phyloP scores from a whole-genome alignment of 2,797 vertebrate genomes.

The Emydoidea blandingii region DNA sequence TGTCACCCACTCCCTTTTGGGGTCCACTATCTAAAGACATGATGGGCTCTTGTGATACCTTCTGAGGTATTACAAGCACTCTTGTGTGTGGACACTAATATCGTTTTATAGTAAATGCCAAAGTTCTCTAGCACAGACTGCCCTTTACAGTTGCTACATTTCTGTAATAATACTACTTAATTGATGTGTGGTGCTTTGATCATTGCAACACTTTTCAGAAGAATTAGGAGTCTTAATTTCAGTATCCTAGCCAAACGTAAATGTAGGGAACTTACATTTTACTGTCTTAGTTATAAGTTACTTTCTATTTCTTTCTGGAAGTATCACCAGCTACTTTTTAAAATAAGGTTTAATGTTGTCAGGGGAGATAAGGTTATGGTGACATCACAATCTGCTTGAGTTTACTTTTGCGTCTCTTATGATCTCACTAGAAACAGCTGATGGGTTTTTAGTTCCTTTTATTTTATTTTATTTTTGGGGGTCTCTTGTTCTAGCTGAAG shows the following conservation, averaged over 20 bases:
- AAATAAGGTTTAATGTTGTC: not conserved
- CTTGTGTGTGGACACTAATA: not conserved
- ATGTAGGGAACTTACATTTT: not conserved
- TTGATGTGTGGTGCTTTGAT: not conserved
- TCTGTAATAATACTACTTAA: not conserved
- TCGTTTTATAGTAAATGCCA: not conserved
- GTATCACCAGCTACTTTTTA: not conserved
- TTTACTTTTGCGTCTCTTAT: not conserved
- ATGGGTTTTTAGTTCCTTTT: not conserved
- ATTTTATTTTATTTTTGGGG: not conserved
- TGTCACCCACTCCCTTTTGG: not conserved
- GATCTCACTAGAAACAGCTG: not conserved
- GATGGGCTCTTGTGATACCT: not conserved
- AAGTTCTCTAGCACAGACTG: not conserved
- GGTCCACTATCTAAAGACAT: not conserved
- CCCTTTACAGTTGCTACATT: not conserved
- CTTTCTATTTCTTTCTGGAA: not conserved
- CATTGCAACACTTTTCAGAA: not conserved
- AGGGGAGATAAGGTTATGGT: not conserved
- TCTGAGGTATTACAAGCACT: not conserved
- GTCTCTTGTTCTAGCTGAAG: not conserved
- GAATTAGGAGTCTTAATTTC: not conserved
- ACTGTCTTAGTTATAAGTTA: not conserved
- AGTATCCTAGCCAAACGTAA: not conserved
- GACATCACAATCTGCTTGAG: conserved; percentile 1